Evolutionary conservation across 2,888 invertebrate species (phyloP).

Genomic region (Crocallis elinguaria): DNA sequence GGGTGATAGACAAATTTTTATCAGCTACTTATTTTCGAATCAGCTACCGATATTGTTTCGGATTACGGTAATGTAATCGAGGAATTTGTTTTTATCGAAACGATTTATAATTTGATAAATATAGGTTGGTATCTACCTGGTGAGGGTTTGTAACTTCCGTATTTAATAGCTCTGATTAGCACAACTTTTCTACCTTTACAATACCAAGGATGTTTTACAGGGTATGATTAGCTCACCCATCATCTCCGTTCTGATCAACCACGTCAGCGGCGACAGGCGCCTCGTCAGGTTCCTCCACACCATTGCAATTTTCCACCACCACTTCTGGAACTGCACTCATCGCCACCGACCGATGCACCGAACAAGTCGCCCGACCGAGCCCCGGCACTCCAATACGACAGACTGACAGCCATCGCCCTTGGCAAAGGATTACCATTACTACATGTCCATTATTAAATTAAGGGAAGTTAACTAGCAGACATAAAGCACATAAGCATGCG

Average conservation of each 20-base stretch:
- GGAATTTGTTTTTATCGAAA: too few relatives aligned
- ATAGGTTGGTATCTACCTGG: too few relatives aligned
- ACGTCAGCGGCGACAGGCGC: conserved; percentile 47
- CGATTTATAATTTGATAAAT: too few relatives aligned
- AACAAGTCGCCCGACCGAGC: conserved; percentile 60
- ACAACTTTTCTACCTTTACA: neutral
- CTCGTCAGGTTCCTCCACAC: conserved; percentile 58
- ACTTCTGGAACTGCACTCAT: conserved; percentile 75
- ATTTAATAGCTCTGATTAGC: too few relatives aligned
- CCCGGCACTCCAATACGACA: conserved; percentile 60
- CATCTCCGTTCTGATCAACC: conserved; percentile 61
- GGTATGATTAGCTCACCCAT: conserved; percentile 59
- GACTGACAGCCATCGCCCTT: conserved; percentile 78
- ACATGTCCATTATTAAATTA: conserved; percentile 82
- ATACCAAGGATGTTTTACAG: neutral
- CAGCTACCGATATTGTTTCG: too few relatives aligned
- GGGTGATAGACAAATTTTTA: neutral
- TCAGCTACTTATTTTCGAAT: neutral
- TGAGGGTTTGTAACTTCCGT: too few relatives aligned
- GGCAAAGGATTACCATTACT: conserved; percentile 80
- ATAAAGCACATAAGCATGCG: conserved; percentile 75
- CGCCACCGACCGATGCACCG: conserved; percentile 48
- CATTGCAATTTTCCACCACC: conserved; percentile 74
- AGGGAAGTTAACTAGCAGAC: conserved; percentile 75
- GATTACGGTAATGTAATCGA: neutral